Base-by-base conservation (phyloP, 2,113 vertebrate genomes). In the Pachycephala philippinensis region DNA sequence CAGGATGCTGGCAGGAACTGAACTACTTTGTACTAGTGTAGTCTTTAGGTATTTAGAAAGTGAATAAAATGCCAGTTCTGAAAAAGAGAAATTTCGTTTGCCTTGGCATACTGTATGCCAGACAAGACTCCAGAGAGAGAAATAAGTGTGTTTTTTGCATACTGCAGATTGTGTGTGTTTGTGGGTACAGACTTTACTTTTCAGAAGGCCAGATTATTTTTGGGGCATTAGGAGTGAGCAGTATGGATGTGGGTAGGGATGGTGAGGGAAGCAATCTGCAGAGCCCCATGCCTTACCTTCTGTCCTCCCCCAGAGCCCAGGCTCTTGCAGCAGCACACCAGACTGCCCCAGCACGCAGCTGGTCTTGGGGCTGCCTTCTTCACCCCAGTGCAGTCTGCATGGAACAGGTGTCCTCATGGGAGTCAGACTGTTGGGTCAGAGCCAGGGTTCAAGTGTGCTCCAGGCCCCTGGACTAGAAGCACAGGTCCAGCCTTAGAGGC, bases 401-500 rank as follows among this genome's bases (percentile, higher is more conserved):
- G 19, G 47, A 30, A 1, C 60, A 4, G 1, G 10, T 69, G 45
- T 26, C 22, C 22, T 4, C 17, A 0, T n/a, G 59, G 22, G 12
- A 77, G 15, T 20, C 13, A 7, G 16, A 13, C 12, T 61, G 26
- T 26, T 40, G 39, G 39, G 7, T 60, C 35, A 39, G 53, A 71
- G 21, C 30, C 19, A 23, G 42, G 24, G 52, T 30, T 79, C 2
- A 2, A 2, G 37, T n/a, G 47, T 27, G 23, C 9, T 88, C 20
- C 19, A 68, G 59, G 39, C 49, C 22, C 6, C 45, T 72, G 50
- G 6, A 17, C 14, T 27, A 31, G 30, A 56, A 84, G 54, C 21
- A 40, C 23, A 35, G 21, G 24, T 60, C 31, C 37, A 76, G 24
- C 56, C 24, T 17, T 31, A 24, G 24, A 8, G 31, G 11, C 27